Percentiles rank a stretch among this genome's conserved stretches.
Evolutionary conservation across 2,888 invertebrate species (phyloP).

Genomic region (Platycnemis pennipes): DNA sequence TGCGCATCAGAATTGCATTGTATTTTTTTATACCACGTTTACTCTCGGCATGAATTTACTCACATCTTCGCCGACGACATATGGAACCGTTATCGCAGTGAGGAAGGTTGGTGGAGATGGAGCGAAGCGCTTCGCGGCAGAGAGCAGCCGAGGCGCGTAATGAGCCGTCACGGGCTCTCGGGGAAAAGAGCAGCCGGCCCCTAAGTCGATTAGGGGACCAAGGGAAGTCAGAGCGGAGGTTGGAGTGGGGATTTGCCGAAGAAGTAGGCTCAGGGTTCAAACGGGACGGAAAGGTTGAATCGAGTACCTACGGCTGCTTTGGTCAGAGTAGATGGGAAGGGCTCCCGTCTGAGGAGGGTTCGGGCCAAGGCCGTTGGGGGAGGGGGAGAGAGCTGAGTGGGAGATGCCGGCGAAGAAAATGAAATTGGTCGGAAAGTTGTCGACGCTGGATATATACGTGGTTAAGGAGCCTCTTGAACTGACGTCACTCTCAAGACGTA

Average conservation of each 20-base stretch:
- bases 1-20: too few species aligned
- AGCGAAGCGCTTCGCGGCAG: neutral
- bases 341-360: neutral
- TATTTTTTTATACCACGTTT: too few species aligned
- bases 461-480: neutral
- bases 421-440: neutral
- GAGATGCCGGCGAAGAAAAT: neutral
- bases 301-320: too few species aligned
- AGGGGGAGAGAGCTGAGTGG: neutral
- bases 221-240: neutral
- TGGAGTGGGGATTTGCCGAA: too few species aligned
- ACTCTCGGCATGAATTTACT: too few species aligned
- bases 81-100: too few species aligned
- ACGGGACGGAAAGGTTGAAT: neutral
- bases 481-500: neutral
- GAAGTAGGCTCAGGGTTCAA: neutral
- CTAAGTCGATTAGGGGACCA: neutral
- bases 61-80: too few species aligned
- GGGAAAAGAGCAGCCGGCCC: neutral
- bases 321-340: neutral
- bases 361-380: neutral
- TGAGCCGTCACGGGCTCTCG: neutral
- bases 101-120: too few species aligned
- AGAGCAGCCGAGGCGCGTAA: neutral
- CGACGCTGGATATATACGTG: neutral